A percentile compares a stretch with the other conserved stretches of the same genome.
Evolutionary conservation across 2,888 invertebrate genomes (phyloP).

Genomic region (Ophioninae sp.): DNA sequence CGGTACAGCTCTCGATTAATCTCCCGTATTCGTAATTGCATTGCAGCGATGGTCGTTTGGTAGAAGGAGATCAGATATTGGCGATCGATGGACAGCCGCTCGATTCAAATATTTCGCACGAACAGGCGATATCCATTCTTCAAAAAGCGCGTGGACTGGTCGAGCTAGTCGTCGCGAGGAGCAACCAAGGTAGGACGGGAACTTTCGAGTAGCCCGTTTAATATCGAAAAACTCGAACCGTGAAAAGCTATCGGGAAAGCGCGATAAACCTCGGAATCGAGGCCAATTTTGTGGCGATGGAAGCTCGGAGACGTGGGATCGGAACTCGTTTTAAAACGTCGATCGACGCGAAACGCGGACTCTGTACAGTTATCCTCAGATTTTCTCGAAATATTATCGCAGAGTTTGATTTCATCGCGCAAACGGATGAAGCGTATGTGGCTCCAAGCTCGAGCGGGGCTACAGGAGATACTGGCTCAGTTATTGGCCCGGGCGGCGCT

Average conservation of each 20-base stretch:
- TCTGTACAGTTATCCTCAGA: not conserved
- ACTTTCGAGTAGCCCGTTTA: not conserved
- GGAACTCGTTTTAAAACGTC: not conserved
- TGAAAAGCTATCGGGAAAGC: not conserved
- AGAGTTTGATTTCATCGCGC: slow-evolving; percentile 66
- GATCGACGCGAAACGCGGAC: not conserved
- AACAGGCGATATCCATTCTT: slow-evolving; percentile 89
- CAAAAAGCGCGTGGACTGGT: slow-evolving; percentile 89
- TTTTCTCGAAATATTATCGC: not conserved
- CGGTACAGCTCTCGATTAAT: not conserved
- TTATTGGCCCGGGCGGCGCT: slow-evolving; percentile 76
- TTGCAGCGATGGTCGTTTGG: slow-evolving; percentile 86
- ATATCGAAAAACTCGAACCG: too few species aligned
- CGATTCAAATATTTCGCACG: slow-evolving; percentile 91
- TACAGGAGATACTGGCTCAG: slow-evolving; percentile 75
- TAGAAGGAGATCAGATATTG: slow-evolving; percentile 92
- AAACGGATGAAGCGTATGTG: slow-evolving; percentile 80
- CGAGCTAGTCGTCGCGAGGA: slow-evolving; percentile 85
- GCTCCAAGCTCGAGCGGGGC: slow-evolving; percentile 76
- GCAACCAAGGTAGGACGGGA: slow-evolving; percentile 81
- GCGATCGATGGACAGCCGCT: slow-evolving; percentile 91
- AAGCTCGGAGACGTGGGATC: not conserved
- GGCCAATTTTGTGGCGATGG: too few species aligned
- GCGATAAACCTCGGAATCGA: too few species aligned
- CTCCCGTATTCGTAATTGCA: slow-evolving; percentile 35